Evolutionary conservation across 2,888 invertebrate genomes (phyloP).

Genomic region (Gryllus longicercus): DNA sequence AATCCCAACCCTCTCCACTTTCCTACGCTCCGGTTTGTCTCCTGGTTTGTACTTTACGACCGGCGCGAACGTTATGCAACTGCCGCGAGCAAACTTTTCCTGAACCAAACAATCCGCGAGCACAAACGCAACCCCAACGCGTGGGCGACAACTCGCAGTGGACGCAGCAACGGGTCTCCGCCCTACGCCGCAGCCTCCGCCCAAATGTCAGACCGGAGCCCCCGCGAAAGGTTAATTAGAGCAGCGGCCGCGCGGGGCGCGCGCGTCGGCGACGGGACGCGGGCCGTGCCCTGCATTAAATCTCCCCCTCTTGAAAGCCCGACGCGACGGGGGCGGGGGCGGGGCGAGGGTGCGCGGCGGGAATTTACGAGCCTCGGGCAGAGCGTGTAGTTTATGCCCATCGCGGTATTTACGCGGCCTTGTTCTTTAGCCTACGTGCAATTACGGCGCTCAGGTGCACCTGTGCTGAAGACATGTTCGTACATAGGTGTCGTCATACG

Average conservation of each 20-base stretch:
- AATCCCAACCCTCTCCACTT: too few species aligned
- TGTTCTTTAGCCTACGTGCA: background rate
- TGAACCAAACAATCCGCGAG: too few species aligned
- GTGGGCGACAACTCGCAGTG: too few species aligned
- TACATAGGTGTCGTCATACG: too few species aligned
- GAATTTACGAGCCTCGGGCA: background rate
- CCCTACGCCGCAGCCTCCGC: background rate
- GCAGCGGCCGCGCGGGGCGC: background rate
- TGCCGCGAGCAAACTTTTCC: too few species aligned
- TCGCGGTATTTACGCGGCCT: background rate
- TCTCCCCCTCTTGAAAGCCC: background rate
- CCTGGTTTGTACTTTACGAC: too few species aligned
- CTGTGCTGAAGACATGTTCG: too few species aligned
- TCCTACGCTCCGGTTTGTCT: too few species aligned
- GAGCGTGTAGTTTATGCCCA: background rate
- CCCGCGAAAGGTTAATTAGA: slow-evolving; percentile 4
- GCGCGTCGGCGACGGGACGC: background rate
- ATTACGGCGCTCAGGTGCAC: background rate
- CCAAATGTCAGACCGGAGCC: background rate
- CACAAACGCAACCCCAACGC: too few species aligned
- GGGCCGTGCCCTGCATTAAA: background rate
- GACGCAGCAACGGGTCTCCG: too few species aligned
- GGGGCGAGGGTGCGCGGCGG: background rate
- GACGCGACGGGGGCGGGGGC: too few species aligned
- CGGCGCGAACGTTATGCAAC: too few species aligned